Evolutionary conservation across 2,888 invertebrate species (phyloP).

Genomic region (Meganola albula): DNA sequence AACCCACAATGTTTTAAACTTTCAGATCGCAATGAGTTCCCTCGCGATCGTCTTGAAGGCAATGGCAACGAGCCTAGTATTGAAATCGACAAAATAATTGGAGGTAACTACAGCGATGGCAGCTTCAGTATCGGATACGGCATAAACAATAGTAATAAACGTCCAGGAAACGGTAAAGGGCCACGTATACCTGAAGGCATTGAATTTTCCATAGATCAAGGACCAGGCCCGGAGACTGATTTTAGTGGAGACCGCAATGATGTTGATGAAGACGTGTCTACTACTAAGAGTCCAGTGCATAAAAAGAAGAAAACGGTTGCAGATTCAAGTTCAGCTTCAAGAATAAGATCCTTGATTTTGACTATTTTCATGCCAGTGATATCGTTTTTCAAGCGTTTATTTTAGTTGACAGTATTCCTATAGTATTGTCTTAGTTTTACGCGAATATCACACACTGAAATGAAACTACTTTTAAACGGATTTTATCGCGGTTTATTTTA

Average conservation of each 20-base stretch:
- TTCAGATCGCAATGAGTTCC: constrained; percentile 10
- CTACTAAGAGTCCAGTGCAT: too few species aligned
- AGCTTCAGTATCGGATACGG: constrained; percentile 16
- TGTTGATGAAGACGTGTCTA: constrained; percentile 2
- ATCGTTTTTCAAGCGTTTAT: too few species aligned
- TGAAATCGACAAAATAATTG: constrained; percentile 6
- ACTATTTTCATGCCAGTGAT: too few species aligned
- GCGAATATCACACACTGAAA: too few species aligned
- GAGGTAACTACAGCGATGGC: constrained; percentile 9
- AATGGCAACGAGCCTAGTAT: constrained; percentile 10
- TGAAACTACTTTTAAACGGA: too few species aligned
- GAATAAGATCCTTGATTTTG: too few species aligned
- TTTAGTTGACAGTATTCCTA: too few species aligned
- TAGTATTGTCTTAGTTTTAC: too few species aligned
- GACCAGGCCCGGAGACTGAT: not conserved
- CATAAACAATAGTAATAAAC: not conserved
- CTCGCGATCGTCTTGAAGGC: constrained; percentile 2
- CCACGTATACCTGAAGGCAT: not conserved
- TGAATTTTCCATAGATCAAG: not conserved
- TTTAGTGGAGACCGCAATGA: constrained; percentile 7
- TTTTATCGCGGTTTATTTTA: too few species aligned
- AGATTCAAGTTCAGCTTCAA: too few species aligned
- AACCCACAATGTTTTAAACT: too few species aligned
- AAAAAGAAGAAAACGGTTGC: too few species aligned
- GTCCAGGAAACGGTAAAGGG: constrained; percentile 5